Conservation (phyloP, 2,888 invertebrate species). For the Zygaena filipendulae region DNA sequence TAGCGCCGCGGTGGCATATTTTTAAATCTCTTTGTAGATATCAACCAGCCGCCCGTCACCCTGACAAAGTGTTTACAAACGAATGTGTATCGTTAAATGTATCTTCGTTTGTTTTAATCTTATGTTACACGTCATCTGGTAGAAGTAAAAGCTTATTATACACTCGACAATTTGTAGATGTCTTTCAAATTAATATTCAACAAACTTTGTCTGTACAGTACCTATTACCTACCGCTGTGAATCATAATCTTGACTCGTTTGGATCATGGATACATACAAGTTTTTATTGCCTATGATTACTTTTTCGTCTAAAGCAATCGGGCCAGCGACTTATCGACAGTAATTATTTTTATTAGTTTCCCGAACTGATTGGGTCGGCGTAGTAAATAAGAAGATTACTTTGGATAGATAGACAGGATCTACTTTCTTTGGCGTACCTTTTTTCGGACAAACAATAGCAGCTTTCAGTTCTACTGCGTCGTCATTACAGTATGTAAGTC, state of each 20-base stretch:
- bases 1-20: constrained; percentile 35
- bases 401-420: constrained; percentile 24
- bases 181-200: constrained; percentile 1
- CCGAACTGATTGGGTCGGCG: constrained; percentile 32
- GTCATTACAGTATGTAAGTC: constrained; percentile 46
- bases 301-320: no score
- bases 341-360: not conserved
- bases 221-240: no score
- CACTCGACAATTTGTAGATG: no score
- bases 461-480: constrained; percentile 43
- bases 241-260: no score
- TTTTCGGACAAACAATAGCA: constrained; percentile 51
- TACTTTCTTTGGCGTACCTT: constrained; percentile 37
- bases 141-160: no score
- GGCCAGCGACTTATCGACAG: no score
- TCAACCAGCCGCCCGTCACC: constrained; percentile 34
- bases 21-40: constrained; percentile 34
- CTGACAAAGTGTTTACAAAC: constrained; percentile 41
- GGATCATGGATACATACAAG: no score
- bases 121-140: no score
- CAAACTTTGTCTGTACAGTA: no score
- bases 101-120: constrained; percentile 21
- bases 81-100: no score
- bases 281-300: no score
- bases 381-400: constrained; percentile 49